These are phyloP conservation scores for Agonopterix alstromeriana DNA, from an alignment of 2,888 invertebrate species.

Conservation along the genomic window DNA sequence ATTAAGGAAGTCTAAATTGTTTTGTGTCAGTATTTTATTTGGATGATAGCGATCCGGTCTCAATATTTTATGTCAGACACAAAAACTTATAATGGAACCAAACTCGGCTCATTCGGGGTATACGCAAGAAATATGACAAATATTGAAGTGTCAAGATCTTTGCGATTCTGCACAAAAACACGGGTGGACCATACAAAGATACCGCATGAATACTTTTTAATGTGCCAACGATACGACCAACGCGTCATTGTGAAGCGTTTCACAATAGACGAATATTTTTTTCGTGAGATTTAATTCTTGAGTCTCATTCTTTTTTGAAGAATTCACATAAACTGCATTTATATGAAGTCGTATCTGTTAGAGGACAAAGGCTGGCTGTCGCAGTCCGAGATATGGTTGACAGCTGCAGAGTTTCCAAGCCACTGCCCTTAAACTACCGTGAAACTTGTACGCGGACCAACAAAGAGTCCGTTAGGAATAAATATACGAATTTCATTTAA, in stretches of 20 bases:
- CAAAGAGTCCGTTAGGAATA: constrained; percentile 62
- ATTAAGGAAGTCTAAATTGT: too few species aligned
- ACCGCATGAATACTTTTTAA: constrained; percentile 77
- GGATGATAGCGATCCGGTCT: not conserved
- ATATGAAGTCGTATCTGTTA: constrained; percentile 69
- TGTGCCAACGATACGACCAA: constrained; percentile 74
- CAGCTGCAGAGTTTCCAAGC: constrained; percentile 63
- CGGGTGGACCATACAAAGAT: constrained; percentile 56
- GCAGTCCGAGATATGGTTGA: constrained; percentile 58
- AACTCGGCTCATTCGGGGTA: constrained; percentile 27
- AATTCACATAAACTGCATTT: constrained; percentile 73
- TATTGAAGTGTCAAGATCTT: constrained; percentile 63
- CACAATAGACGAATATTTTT: constrained; percentile 59
- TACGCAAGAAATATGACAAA: constrained; percentile 49
- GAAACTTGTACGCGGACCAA: constrained; percentile 56
- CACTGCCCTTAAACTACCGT: constrained; percentile 51
- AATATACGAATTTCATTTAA: constrained; percentile 61
- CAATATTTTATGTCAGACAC: not conserved
- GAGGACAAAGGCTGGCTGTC: constrained; percentile 60
- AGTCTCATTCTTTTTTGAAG: constrained; percentile 58
- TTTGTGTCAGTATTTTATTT: constrained; percentile 18
- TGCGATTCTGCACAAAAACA: constrained; percentile 51
- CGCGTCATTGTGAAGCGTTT: constrained; percentile 51
- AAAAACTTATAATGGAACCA: constrained; percentile 16
- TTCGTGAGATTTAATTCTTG: constrained; percentile 61